Base-by-base conservation (phyloP, 2,797 vertebrate species). In the Acrossocheilus fasciatus region DNA sequence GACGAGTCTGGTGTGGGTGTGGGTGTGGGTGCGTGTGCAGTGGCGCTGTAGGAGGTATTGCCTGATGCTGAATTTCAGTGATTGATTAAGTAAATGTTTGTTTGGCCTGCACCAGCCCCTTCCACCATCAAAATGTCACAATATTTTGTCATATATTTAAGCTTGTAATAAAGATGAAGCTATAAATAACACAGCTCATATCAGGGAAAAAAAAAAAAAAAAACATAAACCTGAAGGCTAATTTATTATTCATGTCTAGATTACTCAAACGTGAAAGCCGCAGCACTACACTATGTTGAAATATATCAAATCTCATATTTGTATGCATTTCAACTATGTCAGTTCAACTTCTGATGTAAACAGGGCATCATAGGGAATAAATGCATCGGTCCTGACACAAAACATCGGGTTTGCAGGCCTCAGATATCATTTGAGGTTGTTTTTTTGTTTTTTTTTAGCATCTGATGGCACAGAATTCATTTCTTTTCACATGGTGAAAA, bases 61-160 rank as follows among this genome's bases (percentile, higher is more conserved):
- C 85, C 78, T 92, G 89, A 92, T 91, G 90, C 88, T 92, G 81
- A 88, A 91, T 91, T 87, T 90, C 82, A 89, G 90, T 93, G 92
- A 94, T 93, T 93, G 92, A 95, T 95, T 94, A 92, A 93, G 91
- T 90, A 93, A 94, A 93, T 93, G 89, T 95, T 93, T 94, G 91
- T 92, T 90, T 93, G 89, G 90, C 88, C 89, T 89, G 83, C 88
- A 89, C 91, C 85, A 85, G 87, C 89, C 91, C 91, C 82, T 91
- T 90, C 89, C 90, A 87, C 90, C 90, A 91, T 92, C 89, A 92
- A 92, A 91, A 92, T 88, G 92, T 94, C 94, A 93, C 93, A 92
- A 94, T 94, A 93, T 93, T 93, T 93, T 91, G 91, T 93, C 82
- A 87, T 88, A 87, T 92, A 91, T 94, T 94, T 93, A 92, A 94